phyloP scores from a whole-genome alignment of 1,140 invertebrate species.

The Drosophila guanche region DNA sequence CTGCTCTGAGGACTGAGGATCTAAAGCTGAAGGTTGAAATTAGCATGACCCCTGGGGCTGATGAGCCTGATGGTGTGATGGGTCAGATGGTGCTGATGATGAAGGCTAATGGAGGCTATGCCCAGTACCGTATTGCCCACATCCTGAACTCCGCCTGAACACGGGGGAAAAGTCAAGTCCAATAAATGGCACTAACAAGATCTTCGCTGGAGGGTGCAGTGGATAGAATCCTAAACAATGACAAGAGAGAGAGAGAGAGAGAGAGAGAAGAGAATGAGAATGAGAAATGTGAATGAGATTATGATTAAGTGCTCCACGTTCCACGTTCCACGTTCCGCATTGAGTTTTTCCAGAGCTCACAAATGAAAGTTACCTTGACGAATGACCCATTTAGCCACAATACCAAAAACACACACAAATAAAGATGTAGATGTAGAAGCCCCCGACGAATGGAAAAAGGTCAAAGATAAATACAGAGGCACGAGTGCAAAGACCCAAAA shows the following conservation, averaged over 20 bases:
- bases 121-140: slow-evolving; percentile 42
- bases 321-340: slow-evolving; percentile 54
- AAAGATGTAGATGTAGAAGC: too few relatives aligned
- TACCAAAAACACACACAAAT: slow-evolving; percentile 52
- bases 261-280: slow-evolving; percentile 30
- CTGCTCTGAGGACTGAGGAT: not conserved
- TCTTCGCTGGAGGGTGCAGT: slow-evolving; percentile 4
- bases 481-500: slow-evolving; percentile 45
- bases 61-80: slow-evolving; percentile 40
- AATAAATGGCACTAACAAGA: slow-evolving; percentile 25
- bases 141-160: slow-evolving; percentile 12
- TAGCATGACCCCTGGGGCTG: slow-evolving; percentile 67
- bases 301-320: slow-evolving; percentile 73
- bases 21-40: slow-evolving; percentile 66
- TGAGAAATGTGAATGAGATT: slow-evolving; percentile 60
- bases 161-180: slow-evolving; percentile 14
- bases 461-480: slow-evolving; percentile 69
- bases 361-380: slow-evolving; percentile 83
- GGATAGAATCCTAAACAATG: slow-evolving; percentile 48
- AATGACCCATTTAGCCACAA: slow-evolving; percentile 80
- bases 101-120: not conserved
- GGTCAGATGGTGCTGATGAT: slow-evolving; percentile 5
- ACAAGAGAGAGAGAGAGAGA: slow-evolving; percentile 57
- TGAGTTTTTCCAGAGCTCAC: slow-evolving; percentile 72
- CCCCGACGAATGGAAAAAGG: slow-evolving; percentile 43